Evolutionary conservation across 2,113 vertebrate species (phyloP).

Genomic region (mouse (Mus musculus)): GRCm39 chr4:126643001-126643500

Average conservation of each 20-base stretch:
- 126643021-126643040: neutral
- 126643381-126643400: conserved; percentile 28
- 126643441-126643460: conserved; percentile 71
- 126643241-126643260: neutral
- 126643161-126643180: neutral
- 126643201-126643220: neutral
- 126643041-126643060: neutral
- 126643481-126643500: conserved; percentile 68
- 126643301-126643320: neutral
- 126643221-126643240: neutral
- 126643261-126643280: neutral
- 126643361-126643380: neutral
- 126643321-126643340: neutral
- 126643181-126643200: neutral
- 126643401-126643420: conserved; percentile 41
- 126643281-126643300: neutral
- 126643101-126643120: neutral
- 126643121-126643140: neutral
- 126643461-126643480: conserved; percentile 75
- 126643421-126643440: conserved; percentile 67
- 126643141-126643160: neutral
- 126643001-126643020: neutral
- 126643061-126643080: neutral
- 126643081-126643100: conserved; percentile 17
- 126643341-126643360: neutral